Base-by-base conservation (phyloP, 2,888 invertebrate genomes). In the Tetropium fuscum region DNA sequence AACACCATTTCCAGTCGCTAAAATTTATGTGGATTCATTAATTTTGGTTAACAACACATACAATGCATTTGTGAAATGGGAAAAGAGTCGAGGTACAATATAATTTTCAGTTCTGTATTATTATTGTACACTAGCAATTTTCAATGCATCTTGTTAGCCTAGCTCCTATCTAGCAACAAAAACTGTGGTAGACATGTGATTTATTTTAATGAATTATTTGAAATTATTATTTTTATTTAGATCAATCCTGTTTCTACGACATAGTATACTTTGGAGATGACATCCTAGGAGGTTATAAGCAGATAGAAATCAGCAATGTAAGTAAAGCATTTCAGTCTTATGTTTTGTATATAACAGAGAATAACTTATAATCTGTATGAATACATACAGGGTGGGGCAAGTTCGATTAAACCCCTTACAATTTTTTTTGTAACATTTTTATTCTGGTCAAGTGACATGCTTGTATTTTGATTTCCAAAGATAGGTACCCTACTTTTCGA, bases 181-280 rank as follows among this genome's bases (percentile, higher is more conserved):
- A n/a, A n/a, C n/a, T n/a, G n/a, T n/a, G n/a, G n/a, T n/a, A n/a
- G n/a, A n/a, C 25, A 22, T 22, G 4, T 15, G 1, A 6, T 36
- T 20, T 20, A 20, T 19, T 6, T 10, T 10, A 22, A 7, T 13
- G 19, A 7, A 18, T 10, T 10, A 13, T 13, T 6, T 25, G 2
- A 25, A 8, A 25, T 25, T 43, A 53, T 57, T 59, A 40, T 48
- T 34, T 49, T 40, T 40, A 74, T 75, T 49, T 54, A 79, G 81
- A 78, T 67, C 67, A 60, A 36, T 65, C 74, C 7, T 81, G 81
- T 49, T 75, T 63, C 62, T 80, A 79, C 58, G 71, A 77, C 34
- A 63, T 79, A 5, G 68, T 76, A 0, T 73, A 73, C 57, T 71
- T 73, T 51, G 63, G 65, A 4, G 54, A 55, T 40, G 56, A 65